A percentile compares a stretch with the other conserved stretches of the same genome.
Evolutionary conservation across 1,140 invertebrate species (phyloP).

Genomic region (Acromyrmex charruanus): DNA sequence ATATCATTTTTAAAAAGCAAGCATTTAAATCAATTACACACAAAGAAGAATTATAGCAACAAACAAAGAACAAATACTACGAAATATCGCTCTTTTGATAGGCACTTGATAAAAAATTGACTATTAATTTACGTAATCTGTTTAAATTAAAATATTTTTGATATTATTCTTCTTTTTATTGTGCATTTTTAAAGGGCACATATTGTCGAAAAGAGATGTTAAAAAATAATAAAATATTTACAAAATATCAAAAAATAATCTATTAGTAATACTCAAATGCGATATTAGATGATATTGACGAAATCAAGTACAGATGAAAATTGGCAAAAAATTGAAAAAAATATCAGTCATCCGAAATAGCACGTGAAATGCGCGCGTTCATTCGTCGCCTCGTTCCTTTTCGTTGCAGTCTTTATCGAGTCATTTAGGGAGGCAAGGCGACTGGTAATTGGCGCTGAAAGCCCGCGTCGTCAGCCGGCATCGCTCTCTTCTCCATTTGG

Average conservation of each 20-base stretch:
- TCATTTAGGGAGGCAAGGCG: slow-evolving; percentile 43
- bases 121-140: background rate
- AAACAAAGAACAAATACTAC: background rate
- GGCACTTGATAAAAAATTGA: background rate
- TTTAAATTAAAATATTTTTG: background rate
- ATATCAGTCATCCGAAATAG: slow-evolving; percentile 25
- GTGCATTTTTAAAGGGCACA: background rate
- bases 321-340: slow-evolving; percentile 11
- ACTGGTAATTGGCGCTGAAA: slow-evolving; percentile 84
- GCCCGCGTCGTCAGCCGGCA: slow-evolving; percentile 76
- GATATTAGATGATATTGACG: background rate
- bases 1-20: too few species aligned
- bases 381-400: slow-evolving; percentile 44
- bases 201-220: background rate
- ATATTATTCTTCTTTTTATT: background rate
- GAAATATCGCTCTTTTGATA: background rate
- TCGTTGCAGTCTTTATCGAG: slow-evolving; percentile 54
- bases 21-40: background rate
- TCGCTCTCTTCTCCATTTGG: slow-evolving; percentile 74
- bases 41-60: background rate
- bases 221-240: background rate
- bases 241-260: background rate
- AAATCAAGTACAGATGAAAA: background rate
- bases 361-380: slow-evolving; percentile 7
- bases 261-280: background rate